Percentiles rank a stretch among this genome's conserved stretches.
Evolutionary conservation across 2,797 vertebrate genomes (phyloP).

Genomic region (Neostethus bicornis): DNA sequence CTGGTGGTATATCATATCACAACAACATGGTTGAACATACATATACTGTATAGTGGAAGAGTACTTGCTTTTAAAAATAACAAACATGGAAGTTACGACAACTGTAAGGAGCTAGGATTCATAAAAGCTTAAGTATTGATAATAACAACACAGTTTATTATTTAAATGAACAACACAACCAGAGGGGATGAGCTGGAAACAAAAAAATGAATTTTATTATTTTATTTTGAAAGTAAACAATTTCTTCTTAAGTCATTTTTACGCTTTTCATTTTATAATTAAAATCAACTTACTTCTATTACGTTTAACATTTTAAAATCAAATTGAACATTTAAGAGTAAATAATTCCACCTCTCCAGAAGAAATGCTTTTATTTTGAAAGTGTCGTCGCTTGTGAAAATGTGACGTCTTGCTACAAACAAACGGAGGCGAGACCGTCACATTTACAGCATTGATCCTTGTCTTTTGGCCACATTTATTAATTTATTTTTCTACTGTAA

Average conservation of each 20-base stretch:
- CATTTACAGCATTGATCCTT: background rate
- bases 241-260: background rate
- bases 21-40: too few species aligned
- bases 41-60: too few species aligned
- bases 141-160: too few species aligned
- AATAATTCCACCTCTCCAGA: background rate
- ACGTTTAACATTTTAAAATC: background rate
- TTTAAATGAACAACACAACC: too few species aligned
- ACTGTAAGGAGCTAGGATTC: too few species aligned
- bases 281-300: background rate
- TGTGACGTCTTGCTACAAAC: constrained; percentile 67
- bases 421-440: constrained; percentile 25
- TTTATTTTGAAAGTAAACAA: background rate
- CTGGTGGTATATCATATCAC: too few species aligned
- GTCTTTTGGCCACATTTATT: too few species aligned
- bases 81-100: too few species aligned
- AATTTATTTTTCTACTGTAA: constrained; percentile 38
- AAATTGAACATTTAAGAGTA: too few species aligned
- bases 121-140: too few species aligned
- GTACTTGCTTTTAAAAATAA: too few species aligned
- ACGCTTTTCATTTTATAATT: background rate
- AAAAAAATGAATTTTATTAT: background rate
- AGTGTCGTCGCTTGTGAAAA: background rate
- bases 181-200: too few species aligned
- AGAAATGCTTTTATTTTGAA: constrained; percentile 28